Conservation (phyloP, 2,888 invertebrate species). For the Saturnia japonica region DNA sequence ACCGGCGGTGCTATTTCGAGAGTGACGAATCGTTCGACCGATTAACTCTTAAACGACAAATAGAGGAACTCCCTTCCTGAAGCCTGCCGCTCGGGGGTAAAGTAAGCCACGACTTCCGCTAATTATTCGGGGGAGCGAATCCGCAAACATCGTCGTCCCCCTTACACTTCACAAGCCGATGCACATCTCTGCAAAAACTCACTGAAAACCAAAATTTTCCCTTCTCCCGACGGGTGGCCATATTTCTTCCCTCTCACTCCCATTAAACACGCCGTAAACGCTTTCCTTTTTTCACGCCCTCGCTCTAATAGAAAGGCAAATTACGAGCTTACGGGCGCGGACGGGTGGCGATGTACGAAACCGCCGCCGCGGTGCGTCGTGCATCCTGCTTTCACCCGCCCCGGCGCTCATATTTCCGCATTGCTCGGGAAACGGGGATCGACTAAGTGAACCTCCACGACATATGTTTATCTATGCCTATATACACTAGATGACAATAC, state of each 20-base stretch:
- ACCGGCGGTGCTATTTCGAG: constrained; percentile 70
- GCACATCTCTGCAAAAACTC: constrained; percentile 80
- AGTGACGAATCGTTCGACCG: constrained; percentile 81
- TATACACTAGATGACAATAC: constrained; percentile 26
- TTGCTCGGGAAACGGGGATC: constrained; percentile 70
- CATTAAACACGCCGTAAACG: constrained; percentile 82
- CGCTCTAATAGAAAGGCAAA: constrained; percentile 82
- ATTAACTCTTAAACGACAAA: constrained; percentile 83
- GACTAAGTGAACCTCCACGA: constrained; percentile 76
- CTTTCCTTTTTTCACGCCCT: constrained; percentile 83
- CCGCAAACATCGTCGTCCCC: constrained; percentile 68
- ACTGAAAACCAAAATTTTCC: constrained; percentile 81
- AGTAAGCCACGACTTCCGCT: constrained; percentile 81
- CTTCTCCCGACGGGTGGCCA: constrained; percentile 77
- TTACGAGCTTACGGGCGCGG: constrained; percentile 82
- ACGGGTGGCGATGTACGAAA: constrained; percentile 82
- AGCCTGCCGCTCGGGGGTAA: constrained; percentile 68
- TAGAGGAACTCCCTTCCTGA: constrained; percentile 78
- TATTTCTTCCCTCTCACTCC: constrained; percentile 82
- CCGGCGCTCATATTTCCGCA: constrained; percentile 56
- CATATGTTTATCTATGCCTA: constrained; percentile 57
- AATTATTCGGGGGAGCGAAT: constrained; percentile 76
- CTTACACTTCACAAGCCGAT: constrained; percentile 72
- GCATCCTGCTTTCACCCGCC: constrained; percentile 64
- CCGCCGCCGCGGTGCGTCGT: constrained; percentile 65